Conservation (phyloP, 2,113 vertebrate genomes). For the Hyperopisus bebe region DNA sequence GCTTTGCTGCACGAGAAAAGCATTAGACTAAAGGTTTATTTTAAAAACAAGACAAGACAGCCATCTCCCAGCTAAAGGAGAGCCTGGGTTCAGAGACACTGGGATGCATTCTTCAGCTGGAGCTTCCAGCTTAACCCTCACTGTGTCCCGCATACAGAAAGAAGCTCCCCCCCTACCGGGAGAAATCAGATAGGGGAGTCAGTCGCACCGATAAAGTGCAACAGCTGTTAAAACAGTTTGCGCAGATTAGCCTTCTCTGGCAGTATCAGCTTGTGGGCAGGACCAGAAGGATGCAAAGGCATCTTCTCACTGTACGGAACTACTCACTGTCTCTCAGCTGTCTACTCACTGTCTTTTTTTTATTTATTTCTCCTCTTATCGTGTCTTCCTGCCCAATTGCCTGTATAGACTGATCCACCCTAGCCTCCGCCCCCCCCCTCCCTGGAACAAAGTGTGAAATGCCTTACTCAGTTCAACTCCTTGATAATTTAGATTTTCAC, state of each 20-base stretch:
- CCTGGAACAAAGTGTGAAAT: background rate
- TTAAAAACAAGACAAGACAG: background rate
- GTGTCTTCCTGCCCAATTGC: background rate
- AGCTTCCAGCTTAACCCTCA: conserved; percentile 57
- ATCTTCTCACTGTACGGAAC: conserved; percentile 18
- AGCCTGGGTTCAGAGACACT: background rate
- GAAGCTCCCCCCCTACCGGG: conserved; percentile 60
- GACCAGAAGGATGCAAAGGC: background rate
- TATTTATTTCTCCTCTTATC: background rate
- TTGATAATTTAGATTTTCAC: background rate
- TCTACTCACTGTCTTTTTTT: background rate
- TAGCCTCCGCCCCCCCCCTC: background rate
- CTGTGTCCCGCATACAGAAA: conserved; percentile 46
- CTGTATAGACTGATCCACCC: background rate
- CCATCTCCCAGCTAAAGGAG: background rate
- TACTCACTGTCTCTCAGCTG: background rate
- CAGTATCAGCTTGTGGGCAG: background rate
- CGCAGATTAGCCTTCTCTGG: conserved; percentile 16
- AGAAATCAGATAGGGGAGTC: conserved; percentile 65
- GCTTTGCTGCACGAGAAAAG: background rate
- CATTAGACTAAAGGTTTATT: background rate
- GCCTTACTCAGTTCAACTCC: background rate
- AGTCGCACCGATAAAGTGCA: conserved; percentile 54
- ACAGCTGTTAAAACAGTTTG: conserved; percentile 86
- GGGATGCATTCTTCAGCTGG: conserved; percentile 16